These are phyloP conservation scores for Drosophila ercepeae DNA, from an alignment of 1,140 invertebrate genomes.

Conservation along the genomic window DNA sequence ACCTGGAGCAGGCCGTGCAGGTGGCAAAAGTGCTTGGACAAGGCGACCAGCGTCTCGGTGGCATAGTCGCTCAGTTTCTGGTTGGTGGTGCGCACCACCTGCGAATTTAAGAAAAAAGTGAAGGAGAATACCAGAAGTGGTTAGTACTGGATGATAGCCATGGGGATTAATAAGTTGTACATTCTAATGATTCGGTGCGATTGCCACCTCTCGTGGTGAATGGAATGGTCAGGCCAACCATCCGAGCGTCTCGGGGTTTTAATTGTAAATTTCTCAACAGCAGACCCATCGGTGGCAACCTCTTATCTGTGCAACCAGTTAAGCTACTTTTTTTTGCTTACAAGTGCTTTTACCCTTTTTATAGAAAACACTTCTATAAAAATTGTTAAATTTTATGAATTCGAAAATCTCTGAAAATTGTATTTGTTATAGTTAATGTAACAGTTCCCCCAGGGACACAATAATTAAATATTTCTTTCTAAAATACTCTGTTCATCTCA, in stretches of 20 bases:
- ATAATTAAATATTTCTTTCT: neutral
- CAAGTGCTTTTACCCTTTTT: neutral
- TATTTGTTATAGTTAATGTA: too few relatives aligned
- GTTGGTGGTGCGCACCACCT: slow-evolving; percentile 60
- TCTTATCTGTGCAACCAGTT: slow-evolving; percentile 11
- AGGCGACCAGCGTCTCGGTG: slow-evolving; percentile 37
- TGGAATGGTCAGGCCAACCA: slow-evolving; percentile 17
- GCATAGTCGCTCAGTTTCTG: slow-evolving; percentile 59
- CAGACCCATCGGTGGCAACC: slow-evolving; percentile 32
- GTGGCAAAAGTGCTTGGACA: slow-evolving; percentile 56
- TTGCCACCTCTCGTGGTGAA: slow-evolving; percentile 46
- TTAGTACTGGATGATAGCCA: slow-evolving; percentile 28
- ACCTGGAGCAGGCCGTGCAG: slow-evolving; percentile 71
- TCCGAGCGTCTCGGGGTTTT: slow-evolving; percentile 45
- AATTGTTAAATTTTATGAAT: too few relatives aligned
- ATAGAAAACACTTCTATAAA: too few relatives aligned
- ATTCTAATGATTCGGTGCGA: slow-evolving; percentile 56
- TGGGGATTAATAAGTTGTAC: slow-evolving; percentile 39
- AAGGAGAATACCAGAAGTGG: slow-evolving; percentile 1
- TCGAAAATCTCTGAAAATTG: too few relatives aligned
- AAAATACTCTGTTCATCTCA: slow-evolving; percentile 9
- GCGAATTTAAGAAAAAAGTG: slow-evolving; percentile 16
- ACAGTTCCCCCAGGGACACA: too few relatives aligned
- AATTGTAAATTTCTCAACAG: slow-evolving; percentile 68
- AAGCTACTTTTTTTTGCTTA: neutral